A percentile compares a stretch with the other conserved stretches of the same genome.
phyloP scores from a whole-genome alignment of 2,113 vertebrate genomes.

The Prunella fulvescens region DNA sequence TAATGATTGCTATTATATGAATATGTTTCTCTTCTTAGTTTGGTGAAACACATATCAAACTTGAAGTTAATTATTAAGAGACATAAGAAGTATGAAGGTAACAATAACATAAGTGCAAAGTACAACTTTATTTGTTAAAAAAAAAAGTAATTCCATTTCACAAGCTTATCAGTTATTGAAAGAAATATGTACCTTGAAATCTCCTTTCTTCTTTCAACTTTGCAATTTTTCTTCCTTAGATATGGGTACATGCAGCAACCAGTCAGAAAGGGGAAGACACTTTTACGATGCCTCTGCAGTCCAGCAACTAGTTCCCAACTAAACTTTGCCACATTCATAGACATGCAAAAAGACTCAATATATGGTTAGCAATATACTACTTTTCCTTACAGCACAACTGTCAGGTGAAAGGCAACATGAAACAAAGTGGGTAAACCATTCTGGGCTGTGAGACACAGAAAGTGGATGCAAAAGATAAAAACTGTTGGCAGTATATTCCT shows the following conservation, averaged over 20 bases:
- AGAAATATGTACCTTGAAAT: constrained; percentile 58
- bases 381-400: neutral
- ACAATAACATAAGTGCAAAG: neutral
- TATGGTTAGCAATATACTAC: constrained; percentile 53
- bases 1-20: neutral
- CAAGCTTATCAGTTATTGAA: constrained; percentile 9
- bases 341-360: constrained; percentile 77
- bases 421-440: neutral
- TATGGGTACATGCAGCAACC: constrained; percentile 59
- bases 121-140: neutral
- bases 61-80: neutral
- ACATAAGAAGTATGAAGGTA: neutral
- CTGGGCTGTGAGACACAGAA: neutral
- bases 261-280: constrained; percentile 57
- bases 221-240: constrained; percentile 66
- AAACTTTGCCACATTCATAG: constrained; percentile 52
- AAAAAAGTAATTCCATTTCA: neutral
- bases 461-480: neutral
- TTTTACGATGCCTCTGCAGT: constrained; percentile 69
- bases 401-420: neutral
- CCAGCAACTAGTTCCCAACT: constrained; percentile 61
- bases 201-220: constrained; percentile 60
- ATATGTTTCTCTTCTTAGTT: neutral
- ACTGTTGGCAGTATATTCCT: neutral
- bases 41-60: neutral